These are phyloP conservation scores for Drosophila anomelani DNA, from an alignment of 2,888 invertebrate species.

Conservation along the genomic window DNA sequence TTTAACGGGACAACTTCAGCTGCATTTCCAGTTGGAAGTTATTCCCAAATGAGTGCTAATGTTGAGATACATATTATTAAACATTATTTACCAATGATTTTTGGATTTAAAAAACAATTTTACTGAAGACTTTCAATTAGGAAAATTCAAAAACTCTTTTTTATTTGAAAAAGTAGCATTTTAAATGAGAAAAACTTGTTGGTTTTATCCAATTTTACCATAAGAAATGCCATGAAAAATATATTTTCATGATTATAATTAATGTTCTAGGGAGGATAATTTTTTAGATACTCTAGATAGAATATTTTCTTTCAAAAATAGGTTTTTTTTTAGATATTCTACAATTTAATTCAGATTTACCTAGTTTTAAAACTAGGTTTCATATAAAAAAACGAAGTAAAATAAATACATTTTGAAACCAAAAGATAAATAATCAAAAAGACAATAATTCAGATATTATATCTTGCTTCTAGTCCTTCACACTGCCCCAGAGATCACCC, in stretches of 20 bases:
- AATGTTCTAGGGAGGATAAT: neutral
- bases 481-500: neutral
- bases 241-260: neutral
- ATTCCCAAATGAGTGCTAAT: neutral
- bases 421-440: neutral
- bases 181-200: neutral
- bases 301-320: neutral
- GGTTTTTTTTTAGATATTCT: neutral
- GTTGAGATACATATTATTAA: neutral
- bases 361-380: neutral
- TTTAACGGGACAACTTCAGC: constrained; percentile 10
- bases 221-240: neutral
- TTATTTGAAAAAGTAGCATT: neutral
- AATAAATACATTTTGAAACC: neutral
- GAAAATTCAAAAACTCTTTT: neutral
- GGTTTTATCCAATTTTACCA: neutral
- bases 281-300: neutral
- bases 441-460: neutral
- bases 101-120: neutral
- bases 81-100: neutral
- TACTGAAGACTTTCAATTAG: neutral
- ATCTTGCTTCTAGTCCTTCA: neutral
- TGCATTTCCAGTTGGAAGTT: constrained; percentile 9
- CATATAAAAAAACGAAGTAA: neutral
- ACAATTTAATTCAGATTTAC: neutral